These are phyloP conservation scores for Drosophila lowei DNA, from an alignment of 1,140 invertebrate genomes.

Conservation along the genomic window DNA sequence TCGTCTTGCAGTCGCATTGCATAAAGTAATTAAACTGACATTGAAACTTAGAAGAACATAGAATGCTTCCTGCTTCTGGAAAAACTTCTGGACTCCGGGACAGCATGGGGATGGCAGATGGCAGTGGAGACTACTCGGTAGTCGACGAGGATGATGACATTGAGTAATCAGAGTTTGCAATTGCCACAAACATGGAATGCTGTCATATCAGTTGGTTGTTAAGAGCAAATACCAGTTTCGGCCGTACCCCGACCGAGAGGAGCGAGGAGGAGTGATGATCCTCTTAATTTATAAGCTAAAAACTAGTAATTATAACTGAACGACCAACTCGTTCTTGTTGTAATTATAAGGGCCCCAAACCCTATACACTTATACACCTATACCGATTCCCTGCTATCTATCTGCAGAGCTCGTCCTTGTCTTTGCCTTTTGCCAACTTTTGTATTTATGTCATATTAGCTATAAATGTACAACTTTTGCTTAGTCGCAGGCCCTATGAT, in stretches of 20 bases:
- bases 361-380: not conserved
- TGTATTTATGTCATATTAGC: constrained; percentile 81
- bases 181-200: constrained; percentile 73
- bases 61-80: constrained; percentile 78
- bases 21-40: constrained; percentile 81
- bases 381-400: not conserved
- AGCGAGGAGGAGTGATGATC: constrained; percentile 64
- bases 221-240: constrained; percentile 67
- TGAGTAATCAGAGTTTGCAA: constrained; percentile 80
- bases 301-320: constrained; percentile 80
- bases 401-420: constrained; percentile 49
- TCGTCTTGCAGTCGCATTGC: constrained; percentile 62
- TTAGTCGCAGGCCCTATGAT: constrained; percentile 51
- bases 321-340: constrained; percentile 60
- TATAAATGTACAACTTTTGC: constrained; percentile 74
- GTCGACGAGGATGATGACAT: constrained; percentile 77
- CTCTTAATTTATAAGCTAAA: constrained; percentile 81
- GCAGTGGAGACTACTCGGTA: constrained; percentile 32
- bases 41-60: constrained; percentile 80
- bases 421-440: constrained; percentile 76
- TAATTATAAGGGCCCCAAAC: constrained; percentile 66
- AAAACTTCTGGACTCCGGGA: constrained; percentile 34
- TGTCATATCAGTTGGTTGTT: constrained; percentile 68
- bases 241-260: not conserved
- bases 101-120: constrained; percentile 30